Evolutionary conservation across 2,113 vertebrate species (phyloP).

Genomic region (Anthoscopus minutus): DNA sequence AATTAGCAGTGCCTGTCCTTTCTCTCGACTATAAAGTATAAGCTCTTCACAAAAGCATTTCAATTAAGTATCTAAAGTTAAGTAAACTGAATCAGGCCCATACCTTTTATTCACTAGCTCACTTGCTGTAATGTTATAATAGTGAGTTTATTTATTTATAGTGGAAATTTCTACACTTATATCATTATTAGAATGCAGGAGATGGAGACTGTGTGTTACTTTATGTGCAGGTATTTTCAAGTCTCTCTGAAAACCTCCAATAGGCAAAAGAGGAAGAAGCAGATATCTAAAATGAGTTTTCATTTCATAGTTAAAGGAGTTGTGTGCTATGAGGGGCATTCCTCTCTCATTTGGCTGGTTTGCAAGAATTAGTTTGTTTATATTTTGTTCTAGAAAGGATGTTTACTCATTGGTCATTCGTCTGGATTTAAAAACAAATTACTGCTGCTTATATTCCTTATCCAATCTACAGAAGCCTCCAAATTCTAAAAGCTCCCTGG

Average conservation of each 20-base stretch:
- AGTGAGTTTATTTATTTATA: neutral
- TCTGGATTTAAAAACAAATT: neutral
- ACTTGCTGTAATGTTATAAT: neutral
- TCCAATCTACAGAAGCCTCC: neutral
- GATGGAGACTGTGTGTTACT: neutral
- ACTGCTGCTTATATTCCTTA: neutral
- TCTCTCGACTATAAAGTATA: neutral
- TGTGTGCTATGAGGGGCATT: neutral
- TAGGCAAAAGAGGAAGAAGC: neutral
- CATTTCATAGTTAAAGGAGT: neutral
- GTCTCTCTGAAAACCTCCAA: neutral
- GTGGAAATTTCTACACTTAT: neutral
- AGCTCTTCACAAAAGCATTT: neutral
- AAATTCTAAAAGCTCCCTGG: neutral
- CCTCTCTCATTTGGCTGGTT: neutral
- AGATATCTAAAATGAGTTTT: neutral
- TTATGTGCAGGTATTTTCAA: neutral
- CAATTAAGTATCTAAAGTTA: neutral
- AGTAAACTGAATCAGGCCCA: neutral
- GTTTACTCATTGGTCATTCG: neutral
- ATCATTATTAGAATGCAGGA: neutral
- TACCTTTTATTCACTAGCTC: neutral
- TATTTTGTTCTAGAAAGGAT: neutral
- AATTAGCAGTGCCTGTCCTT: neutral
- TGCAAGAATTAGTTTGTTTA: neutral